Conservation (phyloP, 2,113 vertebrate species). For the Hemichromis elongatus region DNA sequence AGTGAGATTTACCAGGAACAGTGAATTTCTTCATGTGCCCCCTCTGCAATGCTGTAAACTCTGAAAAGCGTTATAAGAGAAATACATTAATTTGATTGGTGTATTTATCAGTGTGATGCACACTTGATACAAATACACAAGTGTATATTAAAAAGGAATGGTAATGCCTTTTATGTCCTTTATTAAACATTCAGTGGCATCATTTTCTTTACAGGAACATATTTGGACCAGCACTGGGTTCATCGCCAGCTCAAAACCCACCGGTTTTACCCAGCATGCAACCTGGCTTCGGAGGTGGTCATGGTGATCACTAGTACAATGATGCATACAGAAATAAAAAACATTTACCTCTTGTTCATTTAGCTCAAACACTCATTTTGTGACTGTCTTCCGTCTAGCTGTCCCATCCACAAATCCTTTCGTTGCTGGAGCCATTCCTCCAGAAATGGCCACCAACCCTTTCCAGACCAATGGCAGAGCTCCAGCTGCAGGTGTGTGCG, state of each 20-base stretch:
- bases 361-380: not conserved
- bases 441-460: conserved; percentile 91
- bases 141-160: not conserved
- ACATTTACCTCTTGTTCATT: not conserved
- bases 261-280: conserved; percentile 81
- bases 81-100: not conserved
- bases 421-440: conserved; percentile 82
- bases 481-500: conserved; percentile 62
- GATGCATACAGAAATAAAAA: not conserved
- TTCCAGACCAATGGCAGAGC: conserved; percentile 92
- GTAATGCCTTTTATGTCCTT: not conserved
- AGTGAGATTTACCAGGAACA: not conserved
- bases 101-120: not conserved
- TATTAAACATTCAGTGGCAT: not conserved
- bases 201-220: conserved; percentile 74
- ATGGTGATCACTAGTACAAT: not conserved
- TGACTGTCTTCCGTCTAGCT: conserved; percentile 66
- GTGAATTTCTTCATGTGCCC: not conserved
- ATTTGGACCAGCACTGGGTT: conserved; percentile 86
- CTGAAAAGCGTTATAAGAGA: not conserved
- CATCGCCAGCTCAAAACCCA: conserved; percentile 81
- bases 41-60: not conserved
- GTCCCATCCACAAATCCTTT: conserved; percentile 93
- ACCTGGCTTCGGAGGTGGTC: conserved; percentile 86
- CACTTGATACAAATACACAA: not conserved